These are phyloP conservation scores for Coecobrya sp. DNA, from an alignment of 2,888 invertebrate species.

Conservation along the genomic window DNA sequence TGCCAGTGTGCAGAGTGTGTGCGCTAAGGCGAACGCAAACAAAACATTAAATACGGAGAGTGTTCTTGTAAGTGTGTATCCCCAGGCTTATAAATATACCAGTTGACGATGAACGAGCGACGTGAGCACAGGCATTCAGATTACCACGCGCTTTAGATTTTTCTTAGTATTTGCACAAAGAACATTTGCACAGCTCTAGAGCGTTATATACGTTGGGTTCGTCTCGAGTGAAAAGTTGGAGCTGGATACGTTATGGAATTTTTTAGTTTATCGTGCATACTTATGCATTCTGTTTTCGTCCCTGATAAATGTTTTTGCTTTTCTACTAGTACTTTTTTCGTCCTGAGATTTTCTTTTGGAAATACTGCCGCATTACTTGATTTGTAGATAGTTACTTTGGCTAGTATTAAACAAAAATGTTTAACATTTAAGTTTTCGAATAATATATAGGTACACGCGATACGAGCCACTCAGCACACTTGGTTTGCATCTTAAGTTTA, in stretches of 20 bases:
- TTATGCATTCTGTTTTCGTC: constrained; percentile 68
- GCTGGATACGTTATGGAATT: constrained; percentile 21
- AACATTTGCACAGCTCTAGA: too few relatives aligned
- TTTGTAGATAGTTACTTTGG: background rate
- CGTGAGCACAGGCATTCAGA: constrained; percentile 10
- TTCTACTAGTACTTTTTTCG: constrained; percentile 8
- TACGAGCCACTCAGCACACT: background rate
- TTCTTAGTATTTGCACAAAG: constrained; percentile 47
- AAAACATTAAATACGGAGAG: constrained; percentile 29
- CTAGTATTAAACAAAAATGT: background rate
- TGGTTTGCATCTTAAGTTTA: constrained; percentile 45
- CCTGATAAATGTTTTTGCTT: constrained; percentile 73
- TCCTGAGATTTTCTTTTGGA: constrained; percentile 18
- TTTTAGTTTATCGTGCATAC: constrained; percentile 61
- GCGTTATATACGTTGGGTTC: background rate
- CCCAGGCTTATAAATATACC: constrained; percentile 40
- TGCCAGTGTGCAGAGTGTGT: constrained; percentile 3
- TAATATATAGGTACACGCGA: background rate
- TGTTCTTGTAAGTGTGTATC: background rate
- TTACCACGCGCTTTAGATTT: background rate
- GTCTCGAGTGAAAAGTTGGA: background rate
- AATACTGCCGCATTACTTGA: constrained; percentile 49
- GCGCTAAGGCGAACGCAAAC: constrained; percentile 48
- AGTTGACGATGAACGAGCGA: constrained; percentile 38
- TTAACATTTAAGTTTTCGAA: background rate